Percentiles rank a stretch among this genome's conserved stretches.
Evolutionary conservation across 2,113 vertebrate genomes (phyloP).

Genomic region (Rissa tridactyla): DNA sequence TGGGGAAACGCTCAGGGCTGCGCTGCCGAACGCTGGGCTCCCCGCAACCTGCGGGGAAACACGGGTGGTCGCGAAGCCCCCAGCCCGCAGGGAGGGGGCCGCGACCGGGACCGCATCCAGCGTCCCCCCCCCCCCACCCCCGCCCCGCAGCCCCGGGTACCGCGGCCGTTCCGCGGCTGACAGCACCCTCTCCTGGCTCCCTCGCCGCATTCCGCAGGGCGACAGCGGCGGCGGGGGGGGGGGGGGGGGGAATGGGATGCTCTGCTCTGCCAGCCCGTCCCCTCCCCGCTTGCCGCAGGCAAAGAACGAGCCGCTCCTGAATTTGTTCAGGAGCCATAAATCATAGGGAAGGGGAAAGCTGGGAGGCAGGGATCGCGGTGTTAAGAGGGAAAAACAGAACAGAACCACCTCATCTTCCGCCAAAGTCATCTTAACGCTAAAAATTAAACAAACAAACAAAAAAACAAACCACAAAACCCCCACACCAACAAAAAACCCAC

Average conservation of each 20-base stretch:
- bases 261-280: too few species aligned
- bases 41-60: background rate
- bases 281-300: background rate
- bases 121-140: too few species aligned
- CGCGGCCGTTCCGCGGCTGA: slow-evolving; percentile 1
- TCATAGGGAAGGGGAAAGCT: accelerated
- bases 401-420: accelerated
- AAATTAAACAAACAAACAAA: background rate
- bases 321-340: too few species aligned
- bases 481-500: background rate
- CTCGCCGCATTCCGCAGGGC: background rate
- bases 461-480: too few species aligned
- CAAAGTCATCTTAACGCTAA: background rate
- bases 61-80: background rate
- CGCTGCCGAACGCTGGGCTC: background rate
- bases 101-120: too few species aligned
- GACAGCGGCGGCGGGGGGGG: background rate
- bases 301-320: background rate
- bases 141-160: background rate
- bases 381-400: accelerated
- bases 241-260: background rate
- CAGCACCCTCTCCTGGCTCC: slow-evolving; percentile 58
- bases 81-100: accelerated
- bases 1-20: background rate
- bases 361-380: accelerated